Evolutionary conservation across 2,113 vertebrate species (phyloP).

Genomic region (Nettapus auritus): DNA sequence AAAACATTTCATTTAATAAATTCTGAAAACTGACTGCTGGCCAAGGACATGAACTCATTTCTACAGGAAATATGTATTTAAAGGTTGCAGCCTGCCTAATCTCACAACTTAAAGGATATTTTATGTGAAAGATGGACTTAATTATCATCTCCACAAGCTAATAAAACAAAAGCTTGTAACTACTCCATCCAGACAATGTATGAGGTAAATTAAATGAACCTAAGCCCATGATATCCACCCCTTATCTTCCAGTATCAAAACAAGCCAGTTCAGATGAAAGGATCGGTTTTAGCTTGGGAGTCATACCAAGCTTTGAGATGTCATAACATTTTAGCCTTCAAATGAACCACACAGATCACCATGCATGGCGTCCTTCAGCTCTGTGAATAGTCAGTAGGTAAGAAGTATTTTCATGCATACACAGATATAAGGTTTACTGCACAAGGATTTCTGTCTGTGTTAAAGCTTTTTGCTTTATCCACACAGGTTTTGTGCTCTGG

Average conservation of each 20-base stretch:
- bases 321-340: neutral
- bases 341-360: neutral
- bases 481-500: neutral
- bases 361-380: neutral
- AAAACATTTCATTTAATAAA: neutral
- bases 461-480: neutral
- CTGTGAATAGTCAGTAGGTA: neutral
- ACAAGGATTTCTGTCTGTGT: neutral
- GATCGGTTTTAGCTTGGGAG: neutral
- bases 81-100: neutral
- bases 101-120: neutral
- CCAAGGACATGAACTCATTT: neutral
- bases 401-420: neutral
- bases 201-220: neutral
- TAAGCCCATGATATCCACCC: neutral
- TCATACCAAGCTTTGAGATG: neutral
- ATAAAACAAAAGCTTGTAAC: neutral
- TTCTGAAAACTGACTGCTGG: neutral
- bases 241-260: neutral
- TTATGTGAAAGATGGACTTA: neutral
- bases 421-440: neutral
- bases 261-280: neutral
- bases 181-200: neutral
- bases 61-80: neutral
- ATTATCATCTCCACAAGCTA: neutral